A percentile compares a stretch with the other conserved stretches of the same genome.
phyloP scores from a whole-genome alignment of 2,888 invertebrate genomes.

The Rosalia funebris region DNA sequence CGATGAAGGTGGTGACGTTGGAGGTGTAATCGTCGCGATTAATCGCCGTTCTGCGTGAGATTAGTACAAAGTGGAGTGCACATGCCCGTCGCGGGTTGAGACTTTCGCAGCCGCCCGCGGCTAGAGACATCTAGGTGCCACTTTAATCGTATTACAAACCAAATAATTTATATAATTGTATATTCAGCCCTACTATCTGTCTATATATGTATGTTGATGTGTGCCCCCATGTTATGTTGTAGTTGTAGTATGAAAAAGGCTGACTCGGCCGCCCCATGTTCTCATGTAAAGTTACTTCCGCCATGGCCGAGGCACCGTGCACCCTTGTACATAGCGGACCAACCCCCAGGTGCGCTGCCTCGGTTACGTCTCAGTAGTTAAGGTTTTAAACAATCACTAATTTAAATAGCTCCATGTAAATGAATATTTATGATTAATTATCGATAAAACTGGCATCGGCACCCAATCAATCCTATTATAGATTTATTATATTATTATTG shows the following conservation, averaged over 20 bases:
- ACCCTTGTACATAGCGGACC: constrained; percentile 63
- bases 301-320: constrained; percentile 59
- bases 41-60: constrained; percentile 39
- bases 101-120: constrained; percentile 34
- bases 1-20: constrained; percentile 63
- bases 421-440: constrained; percentile 56
- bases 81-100: constrained; percentile 35
- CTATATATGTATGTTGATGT: constrained; percentile 56
- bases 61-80: constrained; percentile 61
- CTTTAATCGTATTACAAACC: constrained; percentile 65
- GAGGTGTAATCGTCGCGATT: constrained; percentile 57
- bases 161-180: constrained; percentile 64
- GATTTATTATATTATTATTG: constrained; percentile 58
- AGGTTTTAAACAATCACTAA: constrained; percentile 69
- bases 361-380: constrained; percentile 54
- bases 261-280: constrained; percentile 43
- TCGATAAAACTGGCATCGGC: constrained; percentile 61
- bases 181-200: constrained; percentile 54
- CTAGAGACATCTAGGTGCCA: constrained; percentile 57
- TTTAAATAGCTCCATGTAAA: constrained; percentile 59
- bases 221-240: constrained; percentile 54
- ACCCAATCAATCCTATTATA: constrained; percentile 63
- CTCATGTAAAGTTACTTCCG: constrained; percentile 59
- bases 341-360: constrained; percentile 50
- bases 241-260: constrained; percentile 49